phyloP scores from a whole-genome alignment of 1,140 invertebrate species.

The Holotrichia oblita region DNA sequence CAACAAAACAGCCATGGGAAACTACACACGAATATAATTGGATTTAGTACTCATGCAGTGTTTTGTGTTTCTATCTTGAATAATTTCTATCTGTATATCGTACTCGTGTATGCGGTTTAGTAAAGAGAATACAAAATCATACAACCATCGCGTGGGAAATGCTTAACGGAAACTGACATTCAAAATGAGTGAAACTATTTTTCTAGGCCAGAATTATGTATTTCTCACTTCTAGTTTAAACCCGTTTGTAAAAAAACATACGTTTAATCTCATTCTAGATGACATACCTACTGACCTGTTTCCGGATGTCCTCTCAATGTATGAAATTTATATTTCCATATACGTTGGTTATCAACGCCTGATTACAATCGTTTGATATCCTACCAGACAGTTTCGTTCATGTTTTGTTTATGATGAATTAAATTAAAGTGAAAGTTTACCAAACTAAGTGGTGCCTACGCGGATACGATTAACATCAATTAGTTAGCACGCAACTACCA shows the following conservation, averaged over 20 bases:
- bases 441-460: not conserved
- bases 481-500: too few species aligned
- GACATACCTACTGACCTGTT: not conserved
- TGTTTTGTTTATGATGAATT: not conserved
- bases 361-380: not conserved
- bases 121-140: not conserved
- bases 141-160: not conserved
- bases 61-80: not conserved
- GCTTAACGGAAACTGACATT: not conserved
- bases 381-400: not conserved
- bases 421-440: not conserved
- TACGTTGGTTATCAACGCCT: not conserved
- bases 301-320: not conserved
- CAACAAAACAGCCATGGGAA: not conserved
- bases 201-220: conserved; percentile 3
- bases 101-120: not conserved
- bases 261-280: not conserved
- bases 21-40: not conserved
- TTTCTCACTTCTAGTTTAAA: not conserved
- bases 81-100: not conserved
- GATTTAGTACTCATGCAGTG: not conserved
- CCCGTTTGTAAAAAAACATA: not conserved
- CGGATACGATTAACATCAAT: not conserved
- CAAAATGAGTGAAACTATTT: conserved; percentile 20
- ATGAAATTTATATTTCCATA: not conserved